Evolutionary conservation across 2,113 vertebrate species (phyloP).

Genomic region (Chrysemys picta): DNA sequence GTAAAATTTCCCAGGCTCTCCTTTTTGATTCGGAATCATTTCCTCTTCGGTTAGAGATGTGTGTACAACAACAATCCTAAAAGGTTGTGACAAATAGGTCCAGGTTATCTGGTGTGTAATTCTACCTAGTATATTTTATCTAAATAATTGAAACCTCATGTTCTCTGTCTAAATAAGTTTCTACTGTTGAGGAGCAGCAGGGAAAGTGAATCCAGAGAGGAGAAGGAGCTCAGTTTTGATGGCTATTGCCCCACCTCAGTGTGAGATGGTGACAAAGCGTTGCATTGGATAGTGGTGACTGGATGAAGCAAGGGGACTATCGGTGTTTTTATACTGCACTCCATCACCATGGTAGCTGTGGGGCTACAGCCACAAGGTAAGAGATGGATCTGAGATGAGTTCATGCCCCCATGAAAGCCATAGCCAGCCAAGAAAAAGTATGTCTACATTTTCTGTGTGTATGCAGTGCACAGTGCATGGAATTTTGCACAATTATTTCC

Average conservation of each 20-base stretch:
- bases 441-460: background rate
- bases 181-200: background rate
- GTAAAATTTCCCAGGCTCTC: constrained; percentile 57
- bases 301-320: background rate
- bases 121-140: constrained; percentile 32
- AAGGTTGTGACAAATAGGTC: constrained; percentile 37
- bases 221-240: background rate
- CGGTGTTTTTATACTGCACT: background rate
- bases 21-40: constrained; percentile 69
- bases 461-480: too few relatives aligned
- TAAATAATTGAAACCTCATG: constrained; percentile 52
- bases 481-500: background rate
- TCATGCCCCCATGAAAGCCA: rapidly evolving
- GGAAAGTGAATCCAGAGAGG: background rate
- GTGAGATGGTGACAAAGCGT: background rate
- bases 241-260: background rate
- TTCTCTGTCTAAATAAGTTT: constrained; percentile 13
- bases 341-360: background rate
- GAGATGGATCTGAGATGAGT: background rate
- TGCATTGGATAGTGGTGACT: background rate
- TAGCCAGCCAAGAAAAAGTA: rapidly evolving
- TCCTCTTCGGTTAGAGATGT: constrained; percentile 32
- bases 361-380: background rate
- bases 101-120: background rate
- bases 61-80: background rate